Evolutionary conservation across 2,888 invertebrate genomes (phyloP), one percentile per base, ranked within the genome.

Genomic region (Cheilosia vernalis): DNA sequence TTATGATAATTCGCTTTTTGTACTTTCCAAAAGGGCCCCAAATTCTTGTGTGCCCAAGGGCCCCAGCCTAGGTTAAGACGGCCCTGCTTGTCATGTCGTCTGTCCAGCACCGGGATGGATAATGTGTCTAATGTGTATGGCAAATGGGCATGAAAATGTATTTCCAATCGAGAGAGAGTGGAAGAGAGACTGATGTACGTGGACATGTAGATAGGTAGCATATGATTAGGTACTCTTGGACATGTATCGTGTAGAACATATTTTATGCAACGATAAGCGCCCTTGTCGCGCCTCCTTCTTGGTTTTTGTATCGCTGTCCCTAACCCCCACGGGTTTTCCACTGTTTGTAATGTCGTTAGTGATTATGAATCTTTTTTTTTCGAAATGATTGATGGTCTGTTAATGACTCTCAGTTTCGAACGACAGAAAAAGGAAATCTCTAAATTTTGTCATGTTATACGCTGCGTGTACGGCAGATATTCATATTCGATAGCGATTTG

Each of bases 261-360:
- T 81, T 85, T 81, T 85, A 77, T 85, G 85, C 85, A 81, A 85
- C 81, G 85, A 85, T 85, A 85, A 85, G 85, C 72, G 85, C 76
- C 67, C 30, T 72, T 85, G 85, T 85, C 80, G 70, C 70, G 85
- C 67, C 67, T 80, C 67, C 67, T 80, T 63, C 67, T 40, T 40
- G 24, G 4, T 21, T 40, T 42, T 64, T 44, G 13, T n/a, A 24
- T 53, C 37, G n/a, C 66, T 47, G 61, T 60, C 19, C 7, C 63
- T 58, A 61, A 44, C 37, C 74, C 77, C 70, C 53, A 77, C 19
- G 64, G 74, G 60, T 63, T 73, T 70, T 53, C 63, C 72, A 64
- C 80, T 70, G 80, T 80, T 85, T 85, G 80, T 80, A 66, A 85
- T 81, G 85, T 85, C 85, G 85, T 85, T 85, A 85, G 81, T 81